Percentiles rank a stretch among this genome's conserved stretches.
Evolutionary conservation across 1,140 invertebrate genomes (phyloP).

Genomic region (Pseudomyrmex concolor): DNA sequence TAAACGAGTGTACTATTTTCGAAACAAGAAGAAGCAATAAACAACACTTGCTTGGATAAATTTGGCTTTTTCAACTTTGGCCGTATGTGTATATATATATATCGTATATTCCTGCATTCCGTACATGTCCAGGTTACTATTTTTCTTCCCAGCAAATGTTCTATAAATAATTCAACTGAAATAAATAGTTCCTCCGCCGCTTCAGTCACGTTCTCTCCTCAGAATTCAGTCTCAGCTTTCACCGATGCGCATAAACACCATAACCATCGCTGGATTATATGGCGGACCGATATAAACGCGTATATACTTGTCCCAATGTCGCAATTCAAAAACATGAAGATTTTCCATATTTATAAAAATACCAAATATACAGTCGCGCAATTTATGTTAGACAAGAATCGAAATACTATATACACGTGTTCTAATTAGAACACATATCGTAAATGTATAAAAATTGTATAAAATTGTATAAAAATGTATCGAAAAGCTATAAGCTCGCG

Average conservation of each 20-base stretch:
- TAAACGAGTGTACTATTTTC: neutral
- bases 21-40: neutral
- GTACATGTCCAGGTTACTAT: neutral
- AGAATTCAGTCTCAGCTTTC: constrained; percentile 62
- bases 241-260: constrained; percentile 59
- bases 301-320: constrained; percentile 29
- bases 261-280: constrained; percentile 21
- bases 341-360: constrained; percentile 8
- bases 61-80: constrained; percentile 7
- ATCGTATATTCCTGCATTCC: constrained; percentile 2
- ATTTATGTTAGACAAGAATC: too few relatives aligned
- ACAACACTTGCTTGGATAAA: constrained; percentile 14
- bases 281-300: neutral
- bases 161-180: constrained; percentile 77
- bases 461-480: too few relatives aligned
- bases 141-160: constrained; percentile 49
- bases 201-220: constrained; percentile 49
- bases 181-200: constrained; percentile 62
- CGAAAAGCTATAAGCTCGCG: too few relatives aligned
- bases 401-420: too few relatives aligned
- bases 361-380: too few relatives aligned
- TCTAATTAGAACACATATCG: too few relatives aligned
- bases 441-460: too few relatives aligned
- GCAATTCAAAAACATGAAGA: neutral
- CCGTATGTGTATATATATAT: too few relatives aligned